Conservation (phyloP, 2,888 invertebrate genomes). For the Leptopterna dolabrata region DNA sequence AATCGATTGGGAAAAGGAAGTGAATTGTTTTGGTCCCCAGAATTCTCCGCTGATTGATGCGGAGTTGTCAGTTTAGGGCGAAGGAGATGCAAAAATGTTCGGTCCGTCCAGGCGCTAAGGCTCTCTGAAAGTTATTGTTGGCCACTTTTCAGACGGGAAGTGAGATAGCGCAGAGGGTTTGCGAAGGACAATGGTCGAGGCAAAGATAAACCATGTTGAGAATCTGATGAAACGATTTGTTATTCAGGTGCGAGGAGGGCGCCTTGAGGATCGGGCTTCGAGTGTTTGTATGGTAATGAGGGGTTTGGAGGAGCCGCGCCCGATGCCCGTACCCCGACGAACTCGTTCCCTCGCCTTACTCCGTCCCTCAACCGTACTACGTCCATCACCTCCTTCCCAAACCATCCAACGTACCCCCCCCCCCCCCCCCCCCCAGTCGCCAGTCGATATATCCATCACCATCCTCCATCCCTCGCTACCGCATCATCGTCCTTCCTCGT, state of each 20-base stretch:
- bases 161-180: neutral
- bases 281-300: slow-evolving; percentile 49
- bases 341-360: neutral
- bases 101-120: neutral
- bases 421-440: no score
- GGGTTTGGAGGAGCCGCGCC: neutral
- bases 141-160: slow-evolving; percentile 13
- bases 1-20: no score
- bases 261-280: slow-evolving; percentile 31
- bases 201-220: slow-evolving; percentile 39
- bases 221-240: slow-evolving; percentile 48
- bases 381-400: no score
- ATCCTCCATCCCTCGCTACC: neutral
- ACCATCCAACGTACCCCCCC: no score
- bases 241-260: slow-evolving; percentile 44
- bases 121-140: neutral
- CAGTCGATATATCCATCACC: no score
- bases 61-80: neutral
- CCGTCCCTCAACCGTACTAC: no score
- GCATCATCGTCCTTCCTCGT: neutral
- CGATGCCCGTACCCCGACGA: neutral
- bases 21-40: neutral
- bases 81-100: neutral
- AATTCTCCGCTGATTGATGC: neutral
- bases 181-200: slow-evolving; percentile 22